Evolutionary conservation across 2,113 vertebrate species (phyloP), one percentile per base, ranked within the genome.

Genomic region (Brachyhypopomus occidentalis): DNA sequence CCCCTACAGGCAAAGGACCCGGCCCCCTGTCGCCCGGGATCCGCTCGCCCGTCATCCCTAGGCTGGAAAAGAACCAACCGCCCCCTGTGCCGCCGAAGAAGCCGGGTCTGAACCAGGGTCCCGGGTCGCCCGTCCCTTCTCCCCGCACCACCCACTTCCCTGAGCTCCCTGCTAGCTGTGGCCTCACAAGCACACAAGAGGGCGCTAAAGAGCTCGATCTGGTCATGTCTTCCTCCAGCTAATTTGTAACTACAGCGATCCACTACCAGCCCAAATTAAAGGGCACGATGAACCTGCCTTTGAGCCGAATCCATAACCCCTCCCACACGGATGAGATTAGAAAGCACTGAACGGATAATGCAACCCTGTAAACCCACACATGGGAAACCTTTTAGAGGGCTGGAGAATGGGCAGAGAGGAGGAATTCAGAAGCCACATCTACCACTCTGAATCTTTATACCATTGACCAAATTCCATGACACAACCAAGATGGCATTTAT

Each of bases 81-180:
- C 96, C 97, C 0, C 95, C 96, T 2, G 95, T 96, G 64, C 94
- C 95, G 74, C 95, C 95, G 0, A 99, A 98, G 90, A 99, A 95
- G 58, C 95, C 97, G 0, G 95, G 96, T 55, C 93, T 95, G 16
- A 92, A 95, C 84, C 95, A 96, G 23, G 94, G 96, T 0, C 94
- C 96, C 0, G 95, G 94, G 41, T 91, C 96, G 38, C 83, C 94
- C 0, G 52, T 90, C n/a, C 91, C 95, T 0, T 88, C 91, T 0
- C 63, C 91, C 84, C 94, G 93, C 87, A 76, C 88, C 67, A 90
- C 91, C n/a, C 89, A 92, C 81, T 90, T 96, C 63, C 87, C 92
- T 56, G 98, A 98, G 86, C 88, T 97, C 58, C 91, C 93, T 0
- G 89, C 92, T 5, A 94, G 91, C 93, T 94, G 92, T 78, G 96